Evolutionary conservation across 2,888 invertebrate genomes (phyloP).

Genomic region (Stenodema calcarata): DNA sequence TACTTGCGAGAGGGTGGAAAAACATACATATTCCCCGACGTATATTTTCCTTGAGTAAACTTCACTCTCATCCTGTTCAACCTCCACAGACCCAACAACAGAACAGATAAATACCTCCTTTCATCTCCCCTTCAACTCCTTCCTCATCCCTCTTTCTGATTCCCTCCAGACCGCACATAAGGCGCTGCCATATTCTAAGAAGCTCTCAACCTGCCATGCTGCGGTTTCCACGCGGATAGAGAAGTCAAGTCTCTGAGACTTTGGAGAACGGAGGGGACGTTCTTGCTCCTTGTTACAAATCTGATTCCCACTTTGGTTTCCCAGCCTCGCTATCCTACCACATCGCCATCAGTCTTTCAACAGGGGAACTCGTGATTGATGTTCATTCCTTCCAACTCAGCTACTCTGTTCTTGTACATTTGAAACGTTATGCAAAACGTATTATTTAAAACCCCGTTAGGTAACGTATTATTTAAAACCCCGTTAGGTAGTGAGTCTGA

Average conservation of each 20-base stretch:
- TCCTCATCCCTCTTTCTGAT: background rate
- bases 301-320: slow-evolving; percentile 1
- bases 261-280: background rate
- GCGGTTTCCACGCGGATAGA: slow-evolving; percentile 14
- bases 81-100: background rate
- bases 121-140: slow-evolving; percentile 12
- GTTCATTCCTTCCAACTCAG: no score
- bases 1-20: no score
- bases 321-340: background rate
- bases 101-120: background rate
- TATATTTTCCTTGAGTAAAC: background rate
- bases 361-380: no score
- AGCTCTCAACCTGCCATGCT: slow-evolving; percentile 31
- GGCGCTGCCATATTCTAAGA: background rate
- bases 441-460: no score
- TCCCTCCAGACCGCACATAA: background rate
- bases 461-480: no score
- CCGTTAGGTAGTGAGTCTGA: no score
- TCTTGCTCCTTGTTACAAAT: slow-evolving; percentile 1
- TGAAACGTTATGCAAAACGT: no score
- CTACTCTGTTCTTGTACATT: no score
- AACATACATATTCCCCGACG: no score
- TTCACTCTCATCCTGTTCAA: background rate
- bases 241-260: background rate
- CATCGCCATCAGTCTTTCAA: background rate